These are phyloP conservation scores for Cerastis rubricosa DNA, from an alignment of 2,888 invertebrate genomes.

Conservation along the genomic window DNA sequence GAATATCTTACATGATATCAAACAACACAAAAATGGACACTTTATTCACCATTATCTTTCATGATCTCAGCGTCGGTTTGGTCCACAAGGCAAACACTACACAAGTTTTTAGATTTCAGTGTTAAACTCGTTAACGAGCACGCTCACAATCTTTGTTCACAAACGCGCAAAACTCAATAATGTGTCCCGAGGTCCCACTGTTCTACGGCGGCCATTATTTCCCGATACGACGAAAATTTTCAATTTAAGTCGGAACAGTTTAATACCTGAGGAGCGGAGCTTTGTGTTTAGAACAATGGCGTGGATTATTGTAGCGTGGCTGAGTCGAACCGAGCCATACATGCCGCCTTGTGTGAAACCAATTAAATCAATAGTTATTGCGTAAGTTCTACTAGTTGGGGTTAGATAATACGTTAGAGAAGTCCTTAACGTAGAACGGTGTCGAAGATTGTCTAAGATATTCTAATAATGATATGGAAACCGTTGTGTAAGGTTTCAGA, in stretches of 20 bases:
- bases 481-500: neutral
- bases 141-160: slow-evolving; percentile 54
- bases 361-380: slow-evolving; percentile 67
- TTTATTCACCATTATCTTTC: neutral
- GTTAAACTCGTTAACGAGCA: slow-evolving; percentile 49
- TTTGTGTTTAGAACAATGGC: slow-evolving; percentile 70
- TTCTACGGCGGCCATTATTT: slow-evolving; percentile 67
- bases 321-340: slow-evolving; percentile 50
- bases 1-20: neutral
- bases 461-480: slow-evolving; percentile 26
- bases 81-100: slow-evolving; percentile 6
- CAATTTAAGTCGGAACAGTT: slow-evolving; percentile 73
- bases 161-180: slow-evolving; percentile 65
- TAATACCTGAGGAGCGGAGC: slow-evolving; percentile 69
- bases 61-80: neutral
- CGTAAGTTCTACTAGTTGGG: slow-evolving; percentile 57
- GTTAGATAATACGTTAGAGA: slow-evolving; percentile 49
- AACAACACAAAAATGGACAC: neutral
- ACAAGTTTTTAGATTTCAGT: slow-evolving; percentile 29
- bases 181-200: slow-evolving; percentile 54
- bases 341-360: slow-evolving; percentile 48
- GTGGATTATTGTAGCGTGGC: slow-evolving; percentile 66
- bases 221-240: slow-evolving; percentile 71
- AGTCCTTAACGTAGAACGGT: slow-evolving; percentile 38
- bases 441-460: slow-evolving; percentile 37